Base-by-base conservation (phyloP, 1,140 invertebrate species). In the Mamestra configurata region DNA sequence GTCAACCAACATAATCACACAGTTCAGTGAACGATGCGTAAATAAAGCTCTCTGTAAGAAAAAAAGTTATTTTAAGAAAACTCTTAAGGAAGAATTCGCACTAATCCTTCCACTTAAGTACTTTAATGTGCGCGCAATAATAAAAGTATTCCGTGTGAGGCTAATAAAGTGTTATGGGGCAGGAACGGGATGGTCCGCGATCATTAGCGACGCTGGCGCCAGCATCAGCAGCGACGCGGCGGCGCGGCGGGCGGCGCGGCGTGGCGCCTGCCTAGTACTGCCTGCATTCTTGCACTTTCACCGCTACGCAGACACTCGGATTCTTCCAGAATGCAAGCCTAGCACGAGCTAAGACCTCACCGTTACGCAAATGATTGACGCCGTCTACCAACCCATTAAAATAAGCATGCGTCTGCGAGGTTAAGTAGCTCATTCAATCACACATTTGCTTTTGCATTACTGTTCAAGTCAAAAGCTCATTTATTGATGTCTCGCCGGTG, bases 271-370 rank as follows among this genome's bases (percentile, higher is more conserved):
- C 11, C 80, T 77, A 73, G 59, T 79, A 61, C 43, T 72, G 49
- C 83, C 84, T 86, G 87, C 86, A 88, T 90, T 90, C 85, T 87
- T 88, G 84, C 88, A 91, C 90, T 92, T 92, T 92, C 90, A 90
- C 90, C 87, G 84, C 78, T 81, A 80, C 79, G 53, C 73, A 59
- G 84, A 82, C 66, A 79, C 71, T 55, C 68, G 72, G 75, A 78
- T 64, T 84, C 78, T 80, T 87, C 83, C 82, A 85, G 87, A 84
- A 83, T 64, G 80, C 79, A 75, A 80, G 72, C 55, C 70, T 81
- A 77, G 73, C 75, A 51, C 68, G 31, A 64, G 24, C 24, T 59
- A 13, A 59, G 79, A 81, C 37, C 70, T 46, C 77, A 85, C 88
- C 87, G 85, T 90, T 91, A 92, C 82, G 87, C 84, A 89, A 92